Percentiles rank a stretch among this genome's conserved stretches.
Conservation (phyloP, 1,140 invertebrate species). For the Dufourea novaeangliae region DNA sequence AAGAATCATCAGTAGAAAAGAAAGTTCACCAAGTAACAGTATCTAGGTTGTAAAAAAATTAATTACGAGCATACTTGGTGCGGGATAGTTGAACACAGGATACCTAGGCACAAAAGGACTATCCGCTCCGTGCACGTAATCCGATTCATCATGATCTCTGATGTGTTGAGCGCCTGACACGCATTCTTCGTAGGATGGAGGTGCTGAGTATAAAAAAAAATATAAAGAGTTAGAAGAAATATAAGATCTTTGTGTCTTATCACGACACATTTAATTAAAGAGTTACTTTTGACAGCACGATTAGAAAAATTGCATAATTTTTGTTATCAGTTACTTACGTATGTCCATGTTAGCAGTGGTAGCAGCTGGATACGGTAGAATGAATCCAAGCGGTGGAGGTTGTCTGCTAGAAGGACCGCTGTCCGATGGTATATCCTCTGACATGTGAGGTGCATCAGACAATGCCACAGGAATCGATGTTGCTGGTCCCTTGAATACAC, state of each 20-base stretch:
- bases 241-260: too few relatives aligned
- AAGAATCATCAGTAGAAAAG: neutral
- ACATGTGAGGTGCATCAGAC: constrained; percentile 9
- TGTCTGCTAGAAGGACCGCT: neutral
- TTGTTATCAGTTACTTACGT: constrained; percentile 27
- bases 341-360: constrained; percentile 13
- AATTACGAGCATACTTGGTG: constrained; percentile 24
- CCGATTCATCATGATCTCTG: constrained; percentile 50
- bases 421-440: neutral
- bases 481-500: neutral
- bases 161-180: constrained; percentile 37
- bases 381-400: neutral
- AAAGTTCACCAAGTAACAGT: neutral
- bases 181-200: constrained; percentile 68
- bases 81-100: constrained; percentile 53
- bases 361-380: neutral
- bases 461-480: neutral
- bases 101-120: constrained; percentile 55
- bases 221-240: neutral
- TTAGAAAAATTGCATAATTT: neutral
- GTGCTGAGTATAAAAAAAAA: constrained; percentile 43
- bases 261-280: neutral
- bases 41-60: neutral
- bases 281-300: neutral
- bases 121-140: constrained; percentile 41